These are phyloP conservation scores for Mactra quadrangularis DNA, from an alignment of 1,140 invertebrate genomes.

Conservation along the genomic window DNA sequence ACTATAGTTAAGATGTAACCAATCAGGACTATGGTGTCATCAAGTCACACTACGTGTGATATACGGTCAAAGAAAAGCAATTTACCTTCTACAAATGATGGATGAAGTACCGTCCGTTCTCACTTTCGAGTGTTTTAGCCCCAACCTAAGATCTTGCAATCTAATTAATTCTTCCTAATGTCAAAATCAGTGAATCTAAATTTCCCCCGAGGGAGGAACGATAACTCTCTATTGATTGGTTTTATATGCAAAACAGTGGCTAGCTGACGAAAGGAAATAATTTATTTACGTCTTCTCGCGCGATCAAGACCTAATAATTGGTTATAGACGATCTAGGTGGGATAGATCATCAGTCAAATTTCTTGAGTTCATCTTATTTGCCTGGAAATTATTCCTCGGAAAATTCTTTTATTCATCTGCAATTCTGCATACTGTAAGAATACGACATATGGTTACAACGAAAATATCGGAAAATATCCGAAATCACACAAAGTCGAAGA, in stretches of 20 bases:
- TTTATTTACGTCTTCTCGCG: conserved; percentile 60
- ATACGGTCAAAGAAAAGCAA: conserved; percentile 56
- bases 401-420: too few species aligned
- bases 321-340: conserved; percentile 32
- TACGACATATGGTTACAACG: too few species aligned
- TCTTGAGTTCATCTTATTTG: conserved; percentile 40
- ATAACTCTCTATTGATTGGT: conserved; percentile 58
- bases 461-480: too few species aligned
- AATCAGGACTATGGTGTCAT: conserved; percentile 27
- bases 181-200: conserved; percentile 60
- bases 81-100: conserved; percentile 49
- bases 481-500: too few species aligned
- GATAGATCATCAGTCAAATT: conserved; percentile 45
- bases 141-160: conserved; percentile 36
- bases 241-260: conserved; percentile 54
- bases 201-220: conserved; percentile 39
- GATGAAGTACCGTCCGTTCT: conserved; percentile 48
- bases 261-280: conserved; percentile 38
- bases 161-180: conserved; percentile 61
- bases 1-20: conserved; percentile 32
- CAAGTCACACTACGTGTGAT: conserved; percentile 13
- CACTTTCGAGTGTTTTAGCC: conserved; percentile 52
- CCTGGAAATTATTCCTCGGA: conserved; percentile 16
- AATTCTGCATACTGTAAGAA: too few species aligned
- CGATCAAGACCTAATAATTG: conserved; percentile 54